phyloP scores from a whole-genome alignment of 2,113 vertebrate species.

The Saguinus imperator region DNA sequence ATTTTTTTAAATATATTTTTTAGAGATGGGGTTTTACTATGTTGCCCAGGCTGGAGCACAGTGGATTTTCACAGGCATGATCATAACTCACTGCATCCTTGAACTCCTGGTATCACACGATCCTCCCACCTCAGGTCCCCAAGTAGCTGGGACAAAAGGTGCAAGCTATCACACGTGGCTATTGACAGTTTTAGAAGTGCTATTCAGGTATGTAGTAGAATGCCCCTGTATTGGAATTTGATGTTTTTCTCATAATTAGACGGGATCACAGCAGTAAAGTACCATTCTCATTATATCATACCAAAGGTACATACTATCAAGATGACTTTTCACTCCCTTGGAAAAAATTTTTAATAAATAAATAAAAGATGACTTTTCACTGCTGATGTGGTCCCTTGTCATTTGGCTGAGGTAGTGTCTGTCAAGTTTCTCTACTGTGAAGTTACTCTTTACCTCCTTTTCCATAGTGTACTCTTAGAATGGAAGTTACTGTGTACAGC shows the following conservation, averaged over 20 bases:
- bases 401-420: not conserved
- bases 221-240: not conserved
- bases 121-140: not conserved
- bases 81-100: not conserved
- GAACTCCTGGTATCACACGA: not conserved
- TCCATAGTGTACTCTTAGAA: not conserved
- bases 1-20: not conserved
- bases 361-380: not conserved
- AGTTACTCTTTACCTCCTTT: not conserved
- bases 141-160: not conserved
- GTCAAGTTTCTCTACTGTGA: not conserved
- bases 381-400: not conserved
- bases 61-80: not conserved
- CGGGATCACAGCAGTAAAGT: not conserved
- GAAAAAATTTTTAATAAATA: too few relatives aligned
- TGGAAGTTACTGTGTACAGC: not conserved
- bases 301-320: not conserved
- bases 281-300: not conserved
- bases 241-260: not conserved
- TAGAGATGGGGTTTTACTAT: not conserved
- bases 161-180: not conserved
- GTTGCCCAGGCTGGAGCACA: not conserved
- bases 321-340: not conserved
- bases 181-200: not conserved
- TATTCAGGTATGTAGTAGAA: not conserved